A percentile compares a stretch with the other conserved stretches of the same genome.
These are phyloP conservation scores for Unio pictorum DNA, from an alignment of 2,888 invertebrate genomes.

Conservation along the genomic window DNA sequence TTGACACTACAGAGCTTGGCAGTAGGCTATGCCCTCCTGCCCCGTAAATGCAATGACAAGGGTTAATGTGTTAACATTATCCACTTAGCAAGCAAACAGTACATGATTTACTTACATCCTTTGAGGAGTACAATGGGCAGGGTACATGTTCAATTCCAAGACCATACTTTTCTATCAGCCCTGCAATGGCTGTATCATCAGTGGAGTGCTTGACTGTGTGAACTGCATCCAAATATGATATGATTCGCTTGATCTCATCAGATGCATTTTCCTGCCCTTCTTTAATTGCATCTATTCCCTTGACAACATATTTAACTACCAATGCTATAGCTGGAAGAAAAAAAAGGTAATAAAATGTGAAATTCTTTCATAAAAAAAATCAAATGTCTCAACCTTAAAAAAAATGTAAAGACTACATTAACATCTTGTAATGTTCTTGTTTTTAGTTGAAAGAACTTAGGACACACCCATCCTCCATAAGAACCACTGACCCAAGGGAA, in stretches of 20 bases:
- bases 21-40: too few relatives aligned
- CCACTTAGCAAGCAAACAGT: too few relatives aligned
- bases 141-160: constrained; percentile 81
- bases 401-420: background rate
- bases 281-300: constrained; percentile 59
- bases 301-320: constrained; percentile 59
- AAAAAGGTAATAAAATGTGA: background rate
- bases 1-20: too few relatives aligned
- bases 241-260: constrained; percentile 34
- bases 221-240: constrained; percentile 63
- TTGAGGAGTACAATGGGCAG: constrained; percentile 78
- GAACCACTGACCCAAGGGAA: too few relatives aligned
- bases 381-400: background rate
- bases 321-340: constrained; percentile 54
- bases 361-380: background rate
- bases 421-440: too few relatives aligned
- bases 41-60: too few relatives aligned
- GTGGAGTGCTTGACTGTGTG: constrained; percentile 58
- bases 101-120: constrained; percentile 74
- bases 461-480: too few relatives aligned
- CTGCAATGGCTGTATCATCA: constrained; percentile 58
- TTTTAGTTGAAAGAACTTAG: too few relatives aligned
- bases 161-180: constrained; percentile 70
- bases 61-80: too few relatives aligned
- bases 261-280: constrained; percentile 45